These are phyloP conservation scores for Phyto melanocephala DNA, from an alignment of 2,888 invertebrate genomes.

Conservation along the genomic window DNA sequence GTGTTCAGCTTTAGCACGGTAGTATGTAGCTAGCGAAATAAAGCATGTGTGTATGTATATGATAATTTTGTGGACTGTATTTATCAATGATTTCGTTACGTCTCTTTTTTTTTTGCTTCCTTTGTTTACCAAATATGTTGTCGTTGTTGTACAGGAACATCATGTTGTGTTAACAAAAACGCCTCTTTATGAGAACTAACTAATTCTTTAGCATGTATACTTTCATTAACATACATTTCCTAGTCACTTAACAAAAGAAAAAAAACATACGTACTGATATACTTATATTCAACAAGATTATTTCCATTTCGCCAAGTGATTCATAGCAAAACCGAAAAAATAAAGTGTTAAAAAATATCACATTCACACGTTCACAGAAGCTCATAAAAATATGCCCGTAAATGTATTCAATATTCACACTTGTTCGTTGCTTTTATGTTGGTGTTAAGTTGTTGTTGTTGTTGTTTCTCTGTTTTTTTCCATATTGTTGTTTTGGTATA, in stretches of 20 bases:
- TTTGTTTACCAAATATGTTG: slow-evolving; percentile 17
- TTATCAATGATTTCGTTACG: slow-evolving; percentile 6
- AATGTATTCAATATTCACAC: slow-evolving; percentile 59
- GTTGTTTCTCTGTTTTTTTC: not conserved
- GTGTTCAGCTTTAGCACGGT: not conserved
- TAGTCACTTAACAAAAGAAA: not conserved
- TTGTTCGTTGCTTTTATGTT: slow-evolving; percentile 31
- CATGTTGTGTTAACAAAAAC: slow-evolving; percentile 30
- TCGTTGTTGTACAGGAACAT: slow-evolving; percentile 9
- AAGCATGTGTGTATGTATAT: not conserved
- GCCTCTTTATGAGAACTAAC: slow-evolving; percentile 47
- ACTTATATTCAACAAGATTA: slow-evolving; percentile 12
- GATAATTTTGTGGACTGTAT: not conserved
- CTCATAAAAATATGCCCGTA: slow-evolving; percentile 21
- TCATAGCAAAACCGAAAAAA: slow-evolving; percentile 12
- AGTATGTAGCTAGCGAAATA: not conserved
- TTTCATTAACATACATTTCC: slow-evolving; percentile 49
- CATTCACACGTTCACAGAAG: not conserved
- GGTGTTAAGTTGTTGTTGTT: not conserved
- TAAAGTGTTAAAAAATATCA: slow-evolving; percentile 22
- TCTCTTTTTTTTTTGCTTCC: not conserved
- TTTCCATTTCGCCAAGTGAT: slow-evolving; percentile 47
- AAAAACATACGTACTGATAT: not conserved
- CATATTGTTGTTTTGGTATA: not conserved
- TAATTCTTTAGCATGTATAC: slow-evolving; percentile 43